Evolutionary conservation across 2,113 vertebrate genomes (phyloP).

Genomic region (Vulpes lagopus): DNA sequence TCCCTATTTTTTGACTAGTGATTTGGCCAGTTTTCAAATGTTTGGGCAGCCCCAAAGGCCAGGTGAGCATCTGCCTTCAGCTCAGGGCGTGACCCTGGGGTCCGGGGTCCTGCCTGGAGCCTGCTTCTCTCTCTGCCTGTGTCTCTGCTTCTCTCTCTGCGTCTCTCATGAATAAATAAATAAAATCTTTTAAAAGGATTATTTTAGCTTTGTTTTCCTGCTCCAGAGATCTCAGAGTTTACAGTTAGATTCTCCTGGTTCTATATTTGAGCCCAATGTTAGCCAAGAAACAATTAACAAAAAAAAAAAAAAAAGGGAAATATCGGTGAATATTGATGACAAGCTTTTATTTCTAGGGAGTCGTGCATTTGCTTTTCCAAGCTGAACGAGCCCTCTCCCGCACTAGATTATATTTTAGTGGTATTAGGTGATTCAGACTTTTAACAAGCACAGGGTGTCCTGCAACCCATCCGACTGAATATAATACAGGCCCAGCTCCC

Average conservation of each 20-base stretch:
- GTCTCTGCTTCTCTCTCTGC: too few relatives aligned
- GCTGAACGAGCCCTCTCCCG: background rate
- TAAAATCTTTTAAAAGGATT: background rate
- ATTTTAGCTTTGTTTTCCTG: background rate
- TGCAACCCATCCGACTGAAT: background rate
- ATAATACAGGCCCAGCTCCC: background rate
- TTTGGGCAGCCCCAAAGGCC: background rate
- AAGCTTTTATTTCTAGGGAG: background rate
- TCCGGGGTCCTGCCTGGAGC: too few relatives aligned
- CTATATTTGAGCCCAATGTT: background rate
- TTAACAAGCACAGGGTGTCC: slow-evolving; percentile 11
- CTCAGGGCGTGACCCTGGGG: too few relatives aligned
- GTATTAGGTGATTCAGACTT: background rate
- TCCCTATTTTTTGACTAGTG: background rate
- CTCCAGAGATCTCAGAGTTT: background rate
- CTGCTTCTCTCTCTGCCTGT: too few relatives aligned
- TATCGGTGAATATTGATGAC: background rate
- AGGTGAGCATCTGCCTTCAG: too few relatives aligned
- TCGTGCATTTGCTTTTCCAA: background rate
- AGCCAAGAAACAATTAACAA: background rate
- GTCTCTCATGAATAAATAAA: too few relatives aligned
- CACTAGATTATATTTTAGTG: background rate
- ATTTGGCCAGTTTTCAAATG: background rate
- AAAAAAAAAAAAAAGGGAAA: background rate
- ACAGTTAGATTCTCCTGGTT: background rate